Evolutionary conservation across 2,113 vertebrate species (phyloP).

Genomic region (Chamaetylas fuelleborni): DNA sequence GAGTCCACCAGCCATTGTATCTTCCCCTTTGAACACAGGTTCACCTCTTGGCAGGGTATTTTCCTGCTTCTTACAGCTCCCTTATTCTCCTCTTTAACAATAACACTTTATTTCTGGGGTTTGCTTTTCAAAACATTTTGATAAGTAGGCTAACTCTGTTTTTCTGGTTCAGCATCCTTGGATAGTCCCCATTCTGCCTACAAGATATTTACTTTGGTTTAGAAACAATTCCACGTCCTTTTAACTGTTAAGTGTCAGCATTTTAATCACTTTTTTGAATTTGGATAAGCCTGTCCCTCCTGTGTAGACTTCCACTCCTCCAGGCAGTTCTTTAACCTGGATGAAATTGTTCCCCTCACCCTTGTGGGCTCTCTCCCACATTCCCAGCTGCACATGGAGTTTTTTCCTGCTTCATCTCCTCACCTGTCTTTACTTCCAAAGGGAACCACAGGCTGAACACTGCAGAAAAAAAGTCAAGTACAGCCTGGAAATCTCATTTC

Average conservation of each 20-base stretch:
- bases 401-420: neutral
- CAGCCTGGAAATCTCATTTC: neutral
- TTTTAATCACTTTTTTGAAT: neutral
- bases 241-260: neutral
- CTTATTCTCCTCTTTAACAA: neutral
- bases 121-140: neutral
- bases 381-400: neutral
- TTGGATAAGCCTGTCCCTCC: neutral
- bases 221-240: neutral
- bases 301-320: neutral
- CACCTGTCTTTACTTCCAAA: neutral
- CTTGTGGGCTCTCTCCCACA: neutral
- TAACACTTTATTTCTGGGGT: neutral
- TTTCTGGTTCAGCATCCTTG: neutral
- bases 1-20: neutral
- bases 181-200: neutral
- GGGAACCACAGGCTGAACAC: neutral
- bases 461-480: neutral
- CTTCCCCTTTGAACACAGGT: neutral
- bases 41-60: neutral
- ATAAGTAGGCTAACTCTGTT: neutral
- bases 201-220: neutral
- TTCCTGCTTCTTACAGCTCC: neutral
- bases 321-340: neutral
- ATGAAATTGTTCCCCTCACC: neutral